These are phyloP conservation scores for Meteorus sp. DNA, from an alignment of 1,140 invertebrate genomes.

Conservation along the genomic window DNA sequence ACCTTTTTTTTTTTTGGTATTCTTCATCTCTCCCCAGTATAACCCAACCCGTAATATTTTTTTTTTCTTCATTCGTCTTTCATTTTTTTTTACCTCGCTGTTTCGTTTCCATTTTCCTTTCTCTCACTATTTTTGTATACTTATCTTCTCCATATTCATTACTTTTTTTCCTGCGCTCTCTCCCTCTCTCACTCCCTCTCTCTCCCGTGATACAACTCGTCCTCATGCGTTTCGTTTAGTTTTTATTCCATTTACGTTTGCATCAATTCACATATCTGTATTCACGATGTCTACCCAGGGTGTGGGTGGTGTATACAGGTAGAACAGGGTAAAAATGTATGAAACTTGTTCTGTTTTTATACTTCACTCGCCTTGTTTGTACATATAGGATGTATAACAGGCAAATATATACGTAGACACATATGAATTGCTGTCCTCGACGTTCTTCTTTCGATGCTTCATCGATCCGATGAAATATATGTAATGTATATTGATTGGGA, in stretches of 20 bases:
- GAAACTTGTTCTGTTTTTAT: no score
- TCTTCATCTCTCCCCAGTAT: constrained; percentile 22
- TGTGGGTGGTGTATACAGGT: no score
- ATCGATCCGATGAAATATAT: neutral
- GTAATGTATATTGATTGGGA: constrained; percentile 2
- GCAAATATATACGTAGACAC: neutral
- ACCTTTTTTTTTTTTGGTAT: constrained; percentile 26
- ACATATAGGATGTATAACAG: constrained; percentile 9
- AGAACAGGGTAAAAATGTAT: no score
- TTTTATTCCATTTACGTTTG: no score
- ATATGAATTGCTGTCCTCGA: neutral
- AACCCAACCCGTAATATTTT: constrained; percentile 7
- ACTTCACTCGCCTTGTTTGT: no score
- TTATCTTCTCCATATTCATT: constrained; percentile 11
- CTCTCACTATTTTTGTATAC: neutral
- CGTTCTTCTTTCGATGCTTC: constrained; percentile 4
- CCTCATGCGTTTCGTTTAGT: no score
- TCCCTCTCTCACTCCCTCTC: no score
- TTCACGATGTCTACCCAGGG: no score
- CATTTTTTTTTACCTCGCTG: constrained; percentile 17
- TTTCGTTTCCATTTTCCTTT: neutral
- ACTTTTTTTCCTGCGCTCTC: constrained; percentile 21
- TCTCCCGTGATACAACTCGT: no score
- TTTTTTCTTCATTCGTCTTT: constrained; percentile 25
- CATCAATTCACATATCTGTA: no score